Evolutionary conservation across 2,888 invertebrate genomes (phyloP).

Genomic region (Orthosia incerta): DNA sequence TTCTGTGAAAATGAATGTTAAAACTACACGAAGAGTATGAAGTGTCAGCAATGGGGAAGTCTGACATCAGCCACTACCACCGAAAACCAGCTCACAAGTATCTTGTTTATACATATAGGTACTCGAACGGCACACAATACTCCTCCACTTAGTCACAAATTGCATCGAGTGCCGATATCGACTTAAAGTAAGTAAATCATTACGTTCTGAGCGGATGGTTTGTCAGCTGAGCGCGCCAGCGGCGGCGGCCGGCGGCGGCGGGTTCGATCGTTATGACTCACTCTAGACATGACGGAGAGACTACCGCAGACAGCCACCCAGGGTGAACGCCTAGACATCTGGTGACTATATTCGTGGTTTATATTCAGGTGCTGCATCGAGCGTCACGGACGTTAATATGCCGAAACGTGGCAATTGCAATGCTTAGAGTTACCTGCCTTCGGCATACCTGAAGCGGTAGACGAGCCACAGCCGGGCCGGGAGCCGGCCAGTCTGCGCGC

Average conservation of each 20-base stretch:
- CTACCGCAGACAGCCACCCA: neutral
- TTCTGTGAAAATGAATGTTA: too few relatives aligned
- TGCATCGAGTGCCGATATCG: slow-evolving; percentile 1
- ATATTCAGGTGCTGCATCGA: neutral
- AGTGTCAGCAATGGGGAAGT: neutral
- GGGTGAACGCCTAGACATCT: neutral
- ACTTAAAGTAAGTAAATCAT: slow-evolving; percentile 4
- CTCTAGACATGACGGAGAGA: neutral
- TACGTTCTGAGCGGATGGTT: neutral
- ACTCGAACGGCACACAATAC: neutral
- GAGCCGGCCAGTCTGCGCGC: slow-evolving; percentile 41
- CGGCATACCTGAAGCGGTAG: neutral
- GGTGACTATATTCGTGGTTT: neutral
- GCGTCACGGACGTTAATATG: neutral
- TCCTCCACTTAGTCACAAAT: too few relatives aligned
- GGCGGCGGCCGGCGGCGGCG: neutral
- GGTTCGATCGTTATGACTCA: slow-evolving; percentile 26
- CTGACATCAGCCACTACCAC: neutral
- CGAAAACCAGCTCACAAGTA: too few relatives aligned
- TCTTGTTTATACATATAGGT: neutral
- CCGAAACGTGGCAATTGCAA: neutral
- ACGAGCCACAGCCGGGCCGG: slow-evolving; percentile 14
- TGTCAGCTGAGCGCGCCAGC: slow-evolving; percentile 20
- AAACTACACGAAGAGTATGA: neutral
- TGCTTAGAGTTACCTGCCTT: neutral